Evolutionary conservation across 2,888 invertebrate genomes (phyloP), one percentile per base, ranked within the genome.

Genomic region (Plemyria rubiginata): DNA sequence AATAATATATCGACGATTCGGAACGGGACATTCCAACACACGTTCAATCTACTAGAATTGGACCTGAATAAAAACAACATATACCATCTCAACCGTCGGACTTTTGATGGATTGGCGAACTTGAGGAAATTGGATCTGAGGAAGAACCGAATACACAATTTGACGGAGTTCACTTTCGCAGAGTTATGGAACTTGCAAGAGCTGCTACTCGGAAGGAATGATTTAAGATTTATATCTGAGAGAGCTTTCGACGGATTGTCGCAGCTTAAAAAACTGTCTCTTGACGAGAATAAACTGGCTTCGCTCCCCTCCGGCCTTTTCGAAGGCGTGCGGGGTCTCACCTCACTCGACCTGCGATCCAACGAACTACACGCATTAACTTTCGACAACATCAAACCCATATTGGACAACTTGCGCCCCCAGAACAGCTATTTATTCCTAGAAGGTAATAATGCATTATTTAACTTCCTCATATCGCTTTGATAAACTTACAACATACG

Each of bases 1-100:
- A 99, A 99, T 88, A 96, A 96, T 80, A 94, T 99, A 71, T 96
- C 96, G 66, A 94, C 95, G 40, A 94, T 98, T 68, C 98, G 97
- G 74, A 97, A 98, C 67, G 96, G 96, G 67, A 96, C 98, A 22
- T 98, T 97, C 78, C 94, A 94, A 72, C 94, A 96, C 71, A 92
- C 97, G 80, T 94, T 94, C 57, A 95, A 96, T 75, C 92, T 98
- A 56, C 94, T 96, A 56, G 96, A 96, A 76, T 91, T 99, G 72
- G 97, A 98, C 85, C 89, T 98, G 78, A 96, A 96, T 81, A 94
- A 94, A 77, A 97, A 96, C 90, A 95, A 95, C 80, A 95, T 97
- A 73, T 94, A 94, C 78, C 94, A 95, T 70, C 89, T 97, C 79
- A 96, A 96, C 67, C 94, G 95, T 66, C 96, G 96, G 78, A 96